Evolutionary conservation across 2,888 invertebrate genomes (phyloP).

Genomic region (Mongoloraphidia duomilia): DNA sequence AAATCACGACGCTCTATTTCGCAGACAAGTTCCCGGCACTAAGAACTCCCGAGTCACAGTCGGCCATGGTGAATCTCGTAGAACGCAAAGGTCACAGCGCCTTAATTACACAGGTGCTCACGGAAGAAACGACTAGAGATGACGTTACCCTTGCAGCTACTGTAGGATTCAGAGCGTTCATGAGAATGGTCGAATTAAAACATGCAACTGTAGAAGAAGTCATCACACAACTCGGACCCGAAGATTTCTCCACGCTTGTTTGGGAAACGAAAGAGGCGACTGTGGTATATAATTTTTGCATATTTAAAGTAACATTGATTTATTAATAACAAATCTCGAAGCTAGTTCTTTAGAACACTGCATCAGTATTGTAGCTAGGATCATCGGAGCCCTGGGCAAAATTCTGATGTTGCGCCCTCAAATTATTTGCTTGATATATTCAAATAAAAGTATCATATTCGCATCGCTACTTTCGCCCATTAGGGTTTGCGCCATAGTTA

Average conservation of each 20-base stretch:
- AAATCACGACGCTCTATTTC: conserved; percentile 65
- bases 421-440: no score
- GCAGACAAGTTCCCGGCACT: conserved; percentile 67
- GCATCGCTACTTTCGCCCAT: no score
- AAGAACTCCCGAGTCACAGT: conserved; percentile 67
- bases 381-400: no score
- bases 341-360: no score
- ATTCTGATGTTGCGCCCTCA: no score
- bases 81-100: conserved; percentile 72
- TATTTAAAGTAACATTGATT: no score
- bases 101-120: conserved; percentile 65
- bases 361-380: no score
- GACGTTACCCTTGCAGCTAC: conserved; percentile 64
- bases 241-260: conserved; percentile 67
- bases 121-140: conserved; percentile 65
- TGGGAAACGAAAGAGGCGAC: conserved; percentile 58
- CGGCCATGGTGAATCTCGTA: conserved; percentile 69
- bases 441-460: no score
- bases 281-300: no score
- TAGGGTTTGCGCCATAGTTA: no score
- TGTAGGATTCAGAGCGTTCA: conserved; percentile 72
- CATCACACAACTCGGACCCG: conserved; percentile 65
- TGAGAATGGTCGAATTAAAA: conserved; percentile 69
- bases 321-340: no score
- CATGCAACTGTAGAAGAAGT: conserved; percentile 74